Evolutionary conservation across 2,888 invertebrate species (phyloP), one percentile per base, ranked within the genome.

Genomic region (Heteromurus nitidus): DNA sequence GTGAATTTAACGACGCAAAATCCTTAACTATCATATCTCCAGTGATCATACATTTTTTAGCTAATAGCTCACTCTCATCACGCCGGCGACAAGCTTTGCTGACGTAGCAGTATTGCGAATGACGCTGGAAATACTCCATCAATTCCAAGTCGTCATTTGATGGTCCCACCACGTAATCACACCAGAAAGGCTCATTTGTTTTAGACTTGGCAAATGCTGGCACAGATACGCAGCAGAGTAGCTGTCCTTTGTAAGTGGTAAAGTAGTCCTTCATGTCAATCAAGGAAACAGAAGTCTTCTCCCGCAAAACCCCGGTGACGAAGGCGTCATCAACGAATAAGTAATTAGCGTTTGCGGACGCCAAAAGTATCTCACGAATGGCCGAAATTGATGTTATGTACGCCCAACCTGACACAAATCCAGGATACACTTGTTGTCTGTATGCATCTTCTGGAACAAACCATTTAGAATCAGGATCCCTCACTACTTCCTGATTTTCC

Each of bases 311-410:
- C 0, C 97, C 97, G 0, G 96, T 97, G 0, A 97, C 90, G 88
- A 93, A 94, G 58, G 95, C 93, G 88, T 97, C 97, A 88, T 97
- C 97, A 81, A 97, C 96, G 96, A 97, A 97, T 90, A 97, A 96
- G 87, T 93, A 94, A 20, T 91, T 90, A n/a, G 92, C 87, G 22
- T 85, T 85, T 26, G 87, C 80, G 3, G 89, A 89, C 1, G 88
- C 88, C 24, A 90, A 88, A 24, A 92, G 90, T 67, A 97, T 88
- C 22, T 90, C 90, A 20, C 88, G 88, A 0, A 93, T 93, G 1
- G 93, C 91, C 83, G 91, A 90, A 0, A 93, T 92, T 75, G 93
- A 94, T 1, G 94, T 94, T 1, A 95, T 90, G 86, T 96, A 96
- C 87, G 95, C 91, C 95, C 95, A 96, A 0, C 96, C 96, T 3